Base-by-base conservation (phyloP, 2,888 invertebrate genomes). In the Catocala nupta region DNA sequence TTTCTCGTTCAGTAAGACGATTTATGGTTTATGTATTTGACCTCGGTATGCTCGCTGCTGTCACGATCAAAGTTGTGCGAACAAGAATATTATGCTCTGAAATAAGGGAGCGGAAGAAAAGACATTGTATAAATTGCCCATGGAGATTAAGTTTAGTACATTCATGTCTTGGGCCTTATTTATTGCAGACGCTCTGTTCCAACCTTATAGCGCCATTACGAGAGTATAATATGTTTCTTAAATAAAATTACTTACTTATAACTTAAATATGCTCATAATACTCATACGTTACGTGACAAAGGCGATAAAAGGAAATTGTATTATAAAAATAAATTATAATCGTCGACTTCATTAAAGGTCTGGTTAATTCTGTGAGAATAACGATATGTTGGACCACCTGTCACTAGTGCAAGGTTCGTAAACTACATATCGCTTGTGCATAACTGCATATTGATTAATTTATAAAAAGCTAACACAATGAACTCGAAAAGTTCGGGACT, bases 11-110 rank as follows among this genome's bases (percentile, higher is more conserved):
- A 84, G 81, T 80, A 81, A 84, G 83, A 84, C 84, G 82, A 90
- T 90, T 90, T 90, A 90, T 89, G 82, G 88, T 85, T 90, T 88
- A 88, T 90, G 84, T 89, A 83, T 89, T 88, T 87, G 89, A 89
- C 90, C 90, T 90, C 88, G 86, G 81, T 79, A 70, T 80, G 75
- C 80, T 82, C 82, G 78, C 80, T 80, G 77, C 78, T 82, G 86
- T 85, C 87, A 83, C 82, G 86, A 87, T 85, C 82, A 83, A 87
- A 86, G 81, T 87, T 82, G 80, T 82, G 80, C 77, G 83, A 84
- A 86, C 80, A 81, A 85, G 82, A 87, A 87, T 85, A 85, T 85
- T 85, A 79, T 76, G 61, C 73, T 76, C 56, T 68, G 75, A 72
- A 84, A 81, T 81, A 83, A 79, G 75, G 73, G 77, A 78, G 73